A percentile compares a stretch with the other conserved stretches of the same genome.
Conservation (phyloP, 2,888 invertebrate genomes). For the Lasioglossum lativentre region DNA sequence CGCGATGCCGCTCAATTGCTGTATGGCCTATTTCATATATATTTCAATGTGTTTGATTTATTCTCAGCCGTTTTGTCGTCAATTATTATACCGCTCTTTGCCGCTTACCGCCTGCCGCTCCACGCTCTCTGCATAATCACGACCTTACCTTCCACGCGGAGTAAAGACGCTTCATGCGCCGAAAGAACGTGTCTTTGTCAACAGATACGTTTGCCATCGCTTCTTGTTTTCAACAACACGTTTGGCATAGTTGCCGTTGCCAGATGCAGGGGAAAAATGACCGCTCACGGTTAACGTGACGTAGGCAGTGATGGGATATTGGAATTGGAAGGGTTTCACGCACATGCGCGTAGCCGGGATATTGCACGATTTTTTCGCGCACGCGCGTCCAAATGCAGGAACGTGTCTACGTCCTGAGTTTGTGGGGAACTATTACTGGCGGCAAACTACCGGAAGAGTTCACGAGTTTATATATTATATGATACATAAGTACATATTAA, state of each 20-base stretch:
- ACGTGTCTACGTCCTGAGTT: too few species aligned
- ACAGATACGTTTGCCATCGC: constrained; percentile 91
- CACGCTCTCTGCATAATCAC: not conserved
- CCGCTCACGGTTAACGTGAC: too few species aligned
- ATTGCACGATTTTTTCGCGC: too few species aligned
- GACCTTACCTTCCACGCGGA: constrained; percentile 93
- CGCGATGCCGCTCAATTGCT: not conserved
- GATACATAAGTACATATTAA: too few species aligned
- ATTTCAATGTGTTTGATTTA: not conserved
- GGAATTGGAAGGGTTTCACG: too few species aligned
- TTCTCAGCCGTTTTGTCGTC: not conserved
- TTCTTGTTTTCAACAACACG: constrained; percentile 62
- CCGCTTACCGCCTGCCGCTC: not conserved
- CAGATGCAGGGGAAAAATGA: too few species aligned
- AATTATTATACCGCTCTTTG: not conserved
- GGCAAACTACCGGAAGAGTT: too few species aligned
- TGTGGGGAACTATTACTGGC: too few species aligned
- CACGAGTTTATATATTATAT: too few species aligned
- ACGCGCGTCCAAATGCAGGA: too few species aligned
- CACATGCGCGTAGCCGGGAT: too few species aligned
- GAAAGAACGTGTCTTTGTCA: constrained; percentile 96
- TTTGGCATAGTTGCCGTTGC: constrained; percentile 34
- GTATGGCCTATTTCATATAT: not conserved
- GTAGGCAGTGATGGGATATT: too few species aligned
- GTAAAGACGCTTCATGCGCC: constrained; percentile 95